Conservation (phyloP, 2,797 vertebrate species). For the Huso huso region DNA sequence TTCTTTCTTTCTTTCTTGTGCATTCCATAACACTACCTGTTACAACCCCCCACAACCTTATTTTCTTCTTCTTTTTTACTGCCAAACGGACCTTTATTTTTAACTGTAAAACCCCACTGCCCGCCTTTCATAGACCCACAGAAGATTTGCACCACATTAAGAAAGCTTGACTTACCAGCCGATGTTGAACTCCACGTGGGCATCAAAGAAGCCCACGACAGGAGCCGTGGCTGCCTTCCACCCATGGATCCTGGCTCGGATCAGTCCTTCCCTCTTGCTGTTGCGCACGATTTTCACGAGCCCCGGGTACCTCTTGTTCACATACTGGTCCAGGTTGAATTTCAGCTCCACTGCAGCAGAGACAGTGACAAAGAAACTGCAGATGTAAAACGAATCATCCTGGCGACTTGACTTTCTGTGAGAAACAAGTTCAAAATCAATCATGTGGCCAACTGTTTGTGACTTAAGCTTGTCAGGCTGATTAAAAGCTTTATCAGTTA, state of each 20-base stretch:
- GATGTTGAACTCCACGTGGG: constrained; percentile 92
- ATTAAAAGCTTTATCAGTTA: not conserved
- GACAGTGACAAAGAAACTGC: constrained; percentile 21
- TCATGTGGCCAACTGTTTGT: not conserved
- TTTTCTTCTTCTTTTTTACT: too few relatives aligned
- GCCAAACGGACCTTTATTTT: not conserved
- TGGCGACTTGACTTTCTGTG: not conserved
- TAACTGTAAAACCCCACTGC: not conserved
- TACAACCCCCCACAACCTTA: not conserved
- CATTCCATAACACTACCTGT: too few relatives aligned
- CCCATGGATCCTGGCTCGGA: constrained; percentile 88
- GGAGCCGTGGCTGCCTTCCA: constrained; percentile 89
- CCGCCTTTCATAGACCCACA: not conserved
- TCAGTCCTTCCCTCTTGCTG: constrained; percentile 84
- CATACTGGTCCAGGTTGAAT: constrained; percentile 89
- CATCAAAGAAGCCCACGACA: constrained; percentile 90
- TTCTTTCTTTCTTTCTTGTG: not conserved
- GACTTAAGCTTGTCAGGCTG: not conserved
- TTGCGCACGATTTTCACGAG: constrained; percentile 94
- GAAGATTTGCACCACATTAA: not conserved
- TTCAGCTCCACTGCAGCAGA: constrained; percentile 79
- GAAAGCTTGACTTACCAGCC: constrained; percentile 70
- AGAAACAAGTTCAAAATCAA: not conserved
- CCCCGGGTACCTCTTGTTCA: constrained; percentile 85
- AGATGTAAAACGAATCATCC: constrained; percentile 16